Conservation (phyloP, 2,797 vertebrate species). For the Squalus acanthias region DNA sequence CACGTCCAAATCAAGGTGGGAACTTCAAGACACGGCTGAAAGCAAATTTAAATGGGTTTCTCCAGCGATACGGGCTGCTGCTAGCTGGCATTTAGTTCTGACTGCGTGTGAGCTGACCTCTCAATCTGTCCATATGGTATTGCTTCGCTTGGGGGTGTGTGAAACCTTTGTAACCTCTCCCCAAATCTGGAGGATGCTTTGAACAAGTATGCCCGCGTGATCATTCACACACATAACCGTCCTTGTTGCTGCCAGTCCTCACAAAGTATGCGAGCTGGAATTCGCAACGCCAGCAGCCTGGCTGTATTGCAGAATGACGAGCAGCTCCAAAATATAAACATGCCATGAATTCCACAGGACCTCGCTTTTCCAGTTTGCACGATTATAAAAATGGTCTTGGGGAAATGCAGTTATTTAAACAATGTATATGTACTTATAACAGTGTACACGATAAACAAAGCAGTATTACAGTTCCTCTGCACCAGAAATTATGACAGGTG, state of each 20-base stretch:
- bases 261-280: neutral
- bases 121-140: neutral
- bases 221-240: neutral
- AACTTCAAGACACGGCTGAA: neutral
- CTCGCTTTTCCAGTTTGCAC: neutral
- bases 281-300: neutral
- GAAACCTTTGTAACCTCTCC: neutral
- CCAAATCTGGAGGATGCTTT: neutral
- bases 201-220: neutral
- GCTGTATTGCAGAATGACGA: neutral
- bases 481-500: conserved; percentile 59
- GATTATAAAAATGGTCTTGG: neutral
- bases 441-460: neutral
- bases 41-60: neutral
- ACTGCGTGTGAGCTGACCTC: neutral
- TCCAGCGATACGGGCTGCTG: neutral
- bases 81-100: neutral
- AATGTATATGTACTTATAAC: neutral
- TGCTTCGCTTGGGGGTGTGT: neutral
- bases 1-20: neutral
- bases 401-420: neutral
- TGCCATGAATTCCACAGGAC: neutral
- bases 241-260: neutral
- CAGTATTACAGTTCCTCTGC: neutral
- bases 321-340: neutral